Evolutionary conservation across 2,113 vertebrate genomes (phyloP).

Genomic region (Petaurus breviceps): DNA sequence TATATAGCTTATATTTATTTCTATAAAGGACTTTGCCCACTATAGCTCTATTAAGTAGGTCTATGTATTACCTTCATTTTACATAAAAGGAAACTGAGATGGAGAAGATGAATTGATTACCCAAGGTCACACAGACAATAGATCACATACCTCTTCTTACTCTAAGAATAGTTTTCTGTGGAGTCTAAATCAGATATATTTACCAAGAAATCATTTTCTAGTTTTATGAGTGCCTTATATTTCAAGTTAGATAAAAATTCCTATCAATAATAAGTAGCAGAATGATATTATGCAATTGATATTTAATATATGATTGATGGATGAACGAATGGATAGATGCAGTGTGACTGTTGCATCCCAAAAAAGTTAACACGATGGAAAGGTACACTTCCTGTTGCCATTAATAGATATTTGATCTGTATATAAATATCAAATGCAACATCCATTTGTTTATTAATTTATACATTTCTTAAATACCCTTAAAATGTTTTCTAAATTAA

Average conservation of each 20-base stretch:
- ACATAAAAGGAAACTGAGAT: not conserved
- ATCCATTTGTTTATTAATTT: not conserved
- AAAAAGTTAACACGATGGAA: not conserved
- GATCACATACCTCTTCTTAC: not conserved
- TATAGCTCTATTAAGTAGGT: not conserved
- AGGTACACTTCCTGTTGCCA: not conserved
- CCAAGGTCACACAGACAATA: not conserved
- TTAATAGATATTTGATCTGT: not conserved
- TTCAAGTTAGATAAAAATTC: not conserved
- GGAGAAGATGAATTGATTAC: not conserved
- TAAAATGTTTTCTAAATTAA: not conserved
- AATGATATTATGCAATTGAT: not conserved
- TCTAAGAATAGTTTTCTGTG: not conserved
- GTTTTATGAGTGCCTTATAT: not conserved
- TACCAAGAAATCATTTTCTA: not conserved
- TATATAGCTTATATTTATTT: not conserved
- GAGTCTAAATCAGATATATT: not conserved
- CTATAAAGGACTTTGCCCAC: not conserved
- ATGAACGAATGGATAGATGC: not conserved
- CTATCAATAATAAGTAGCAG: not conserved
- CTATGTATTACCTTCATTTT: not conserved
- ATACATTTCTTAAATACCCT: not conserved
- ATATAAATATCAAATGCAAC: not conserved
- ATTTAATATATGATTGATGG: not conserved
- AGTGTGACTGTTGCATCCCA: not conserved